phyloP scores from a whole-genome alignment of 1,140 invertebrate genomes.

The Drosophila orena region DNA sequence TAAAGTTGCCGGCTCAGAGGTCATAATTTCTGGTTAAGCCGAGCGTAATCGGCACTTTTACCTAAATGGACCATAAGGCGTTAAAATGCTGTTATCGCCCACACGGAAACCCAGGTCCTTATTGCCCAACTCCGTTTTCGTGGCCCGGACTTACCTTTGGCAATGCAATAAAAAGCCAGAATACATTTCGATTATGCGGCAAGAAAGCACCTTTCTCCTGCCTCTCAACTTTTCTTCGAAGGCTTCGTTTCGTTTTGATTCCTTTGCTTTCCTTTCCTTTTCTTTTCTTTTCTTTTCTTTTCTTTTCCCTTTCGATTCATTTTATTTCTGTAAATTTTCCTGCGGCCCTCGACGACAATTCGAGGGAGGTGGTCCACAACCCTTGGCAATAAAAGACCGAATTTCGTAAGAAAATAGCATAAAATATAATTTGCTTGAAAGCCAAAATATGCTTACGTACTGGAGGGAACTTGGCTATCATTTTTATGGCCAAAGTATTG shows the following conservation, averaged over 20 bases:
- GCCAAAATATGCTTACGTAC: constrained; percentile 51
- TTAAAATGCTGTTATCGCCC: constrained; percentile 79
- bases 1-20: constrained; percentile 54
- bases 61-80: constrained; percentile 82
- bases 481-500: constrained; percentile 40
- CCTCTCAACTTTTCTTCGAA: constrained; percentile 6
- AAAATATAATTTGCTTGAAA: constrained; percentile 74
- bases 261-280: constrained; percentile 35
- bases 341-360: constrained; percentile 69
- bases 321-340: constrained; percentile 59
- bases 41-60: constrained; percentile 78
- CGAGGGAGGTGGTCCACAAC: constrained; percentile 13
- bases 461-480: constrained; percentile 33
- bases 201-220: constrained; percentile 40
- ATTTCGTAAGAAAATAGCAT: constrained; percentile 47
- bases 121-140: not conserved
- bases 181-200: constrained; percentile 80
- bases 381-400: constrained; percentile 51
- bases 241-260: constrained; percentile 23
- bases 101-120: constrained; percentile 8
- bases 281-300: constrained; percentile 18
- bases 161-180: constrained; percentile 67
- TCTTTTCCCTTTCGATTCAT: constrained; percentile 37
- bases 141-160: constrained; percentile 38
- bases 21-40: constrained; percentile 81